A percentile compares a stretch with the other conserved stretches of the same genome.
phyloP scores from a whole-genome alignment of 2,888 invertebrate species.

The Belgica antarctica region DNA sequence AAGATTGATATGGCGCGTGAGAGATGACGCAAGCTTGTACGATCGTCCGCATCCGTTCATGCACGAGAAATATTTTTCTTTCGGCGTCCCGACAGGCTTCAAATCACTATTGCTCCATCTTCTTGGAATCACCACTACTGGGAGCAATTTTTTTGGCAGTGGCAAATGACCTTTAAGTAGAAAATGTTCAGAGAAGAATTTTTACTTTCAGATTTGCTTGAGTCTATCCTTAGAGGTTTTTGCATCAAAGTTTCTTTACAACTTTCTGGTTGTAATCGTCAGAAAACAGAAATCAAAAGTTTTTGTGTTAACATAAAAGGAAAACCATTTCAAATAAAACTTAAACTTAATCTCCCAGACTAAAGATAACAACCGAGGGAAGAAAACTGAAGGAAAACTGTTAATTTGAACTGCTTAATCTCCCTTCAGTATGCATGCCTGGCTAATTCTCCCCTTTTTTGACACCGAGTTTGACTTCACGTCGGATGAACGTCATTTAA shows the following conservation, averaged over 20 bases:
- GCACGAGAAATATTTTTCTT: conserved; percentile 38
- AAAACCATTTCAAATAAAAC: conserved; percentile 4
- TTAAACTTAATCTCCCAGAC: too few species aligned
- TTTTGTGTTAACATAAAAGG: conserved; percentile 3
- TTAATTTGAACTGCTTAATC: neutral
- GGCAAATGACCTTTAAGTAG: conserved; percentile 29
- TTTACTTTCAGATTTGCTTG: too few species aligned
- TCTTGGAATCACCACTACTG: neutral
- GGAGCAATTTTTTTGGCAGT: conserved; percentile 17
- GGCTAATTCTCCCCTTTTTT: neutral
- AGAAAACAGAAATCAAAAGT: too few species aligned
- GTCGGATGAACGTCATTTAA: conserved; percentile 17
- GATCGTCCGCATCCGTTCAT: conserved; percentile 45
- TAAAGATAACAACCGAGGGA: too few species aligned
- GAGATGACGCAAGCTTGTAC: conserved; percentile 45
- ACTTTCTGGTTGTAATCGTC: too few species aligned
- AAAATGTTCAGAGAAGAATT: conserved; percentile 12
- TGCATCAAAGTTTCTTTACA: too few species aligned
- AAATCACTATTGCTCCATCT: conserved; percentile 21
- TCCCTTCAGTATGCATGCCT: neutral
- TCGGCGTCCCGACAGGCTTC: conserved; percentile 5
- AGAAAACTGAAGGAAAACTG: neutral
- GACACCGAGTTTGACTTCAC: neutral
- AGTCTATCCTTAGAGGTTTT: too few species aligned
- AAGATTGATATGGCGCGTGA: conserved; percentile 45